phyloP scores from a whole-genome alignment of 2,113 vertebrate species.

The Odocoileus hemionus region DNA sequence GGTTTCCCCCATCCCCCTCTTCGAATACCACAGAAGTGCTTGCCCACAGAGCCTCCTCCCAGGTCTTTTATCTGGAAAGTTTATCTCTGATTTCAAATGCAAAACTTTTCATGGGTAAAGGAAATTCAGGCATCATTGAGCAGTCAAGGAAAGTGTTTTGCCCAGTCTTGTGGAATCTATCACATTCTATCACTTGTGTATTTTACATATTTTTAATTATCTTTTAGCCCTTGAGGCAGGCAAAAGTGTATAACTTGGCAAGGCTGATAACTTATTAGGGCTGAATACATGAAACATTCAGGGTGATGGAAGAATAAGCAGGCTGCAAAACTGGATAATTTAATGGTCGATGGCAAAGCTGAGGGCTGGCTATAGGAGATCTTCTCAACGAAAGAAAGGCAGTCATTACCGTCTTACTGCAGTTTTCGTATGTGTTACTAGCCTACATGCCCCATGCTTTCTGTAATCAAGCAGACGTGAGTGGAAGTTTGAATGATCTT shows the following conservation, averaged over 20 bases:
- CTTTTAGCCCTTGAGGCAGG: background rate
- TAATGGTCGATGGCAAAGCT: background rate
- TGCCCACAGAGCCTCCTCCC: background rate
- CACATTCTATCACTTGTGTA: background rate
- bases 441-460: background rate
- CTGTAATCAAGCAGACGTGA: background rate
- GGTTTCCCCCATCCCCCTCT: background rate
- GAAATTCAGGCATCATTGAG: conserved; percentile 41
- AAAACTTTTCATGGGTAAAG: conserved; percentile 7
- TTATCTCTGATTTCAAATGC: conserved; percentile 42
- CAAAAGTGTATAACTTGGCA: background rate
- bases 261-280: background rate
- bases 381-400: background rate
- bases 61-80: conserved; percentile 5
- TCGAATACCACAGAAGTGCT: background rate
- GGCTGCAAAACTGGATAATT: background rate
- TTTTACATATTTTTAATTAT: conserved; percentile 44
- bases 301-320: background rate
- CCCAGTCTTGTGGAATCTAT: background rate
- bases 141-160: conserved; percentile 5
- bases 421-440: background rate
- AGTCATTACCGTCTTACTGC: background rate
- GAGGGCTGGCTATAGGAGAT: background rate
- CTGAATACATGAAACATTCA: background rate
- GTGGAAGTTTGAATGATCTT: background rate